phyloP scores from a whole-genome alignment of 2,797 vertebrate species.

The Pipistrellus pygmaeus region DNA sequence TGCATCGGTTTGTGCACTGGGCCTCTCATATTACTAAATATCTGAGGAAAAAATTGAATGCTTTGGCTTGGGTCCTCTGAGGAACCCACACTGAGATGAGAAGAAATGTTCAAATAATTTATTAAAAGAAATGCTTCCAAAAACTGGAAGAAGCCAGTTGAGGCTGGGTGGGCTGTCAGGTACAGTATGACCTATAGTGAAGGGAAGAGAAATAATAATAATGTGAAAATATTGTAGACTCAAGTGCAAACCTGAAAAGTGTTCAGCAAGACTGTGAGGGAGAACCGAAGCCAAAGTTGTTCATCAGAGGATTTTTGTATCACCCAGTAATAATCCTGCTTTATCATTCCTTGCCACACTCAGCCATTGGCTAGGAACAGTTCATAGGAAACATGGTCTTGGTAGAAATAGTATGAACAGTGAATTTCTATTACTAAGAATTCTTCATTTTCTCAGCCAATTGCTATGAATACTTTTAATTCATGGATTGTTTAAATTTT shows the following conservation, averaged over 20 bases:
- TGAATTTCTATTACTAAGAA: background rate
- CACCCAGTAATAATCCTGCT: too few relatives aligned
- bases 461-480: background rate
- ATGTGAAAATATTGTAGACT: background rate
- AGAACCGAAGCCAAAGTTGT: background rate
- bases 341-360: too few relatives aligned
- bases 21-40: background rate
- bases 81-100: background rate
- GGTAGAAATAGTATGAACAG: background rate
- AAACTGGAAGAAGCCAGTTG: background rate
- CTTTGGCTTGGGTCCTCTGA: background rate
- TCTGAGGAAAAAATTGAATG: background rate
- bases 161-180: background rate
- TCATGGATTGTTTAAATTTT: background rate
- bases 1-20: too few relatives aligned
- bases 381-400: background rate
- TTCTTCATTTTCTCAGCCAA: background rate
- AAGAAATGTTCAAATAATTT: background rate
- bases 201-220: background rate
- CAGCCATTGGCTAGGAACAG: background rate
- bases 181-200: background rate
- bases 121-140: background rate
- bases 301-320: background rate
- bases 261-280: background rate
- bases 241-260: background rate